Evolutionary conservation across 1,140 invertebrate species (phyloP).

Genomic region (Ctenoplectra terminalis): DNA sequence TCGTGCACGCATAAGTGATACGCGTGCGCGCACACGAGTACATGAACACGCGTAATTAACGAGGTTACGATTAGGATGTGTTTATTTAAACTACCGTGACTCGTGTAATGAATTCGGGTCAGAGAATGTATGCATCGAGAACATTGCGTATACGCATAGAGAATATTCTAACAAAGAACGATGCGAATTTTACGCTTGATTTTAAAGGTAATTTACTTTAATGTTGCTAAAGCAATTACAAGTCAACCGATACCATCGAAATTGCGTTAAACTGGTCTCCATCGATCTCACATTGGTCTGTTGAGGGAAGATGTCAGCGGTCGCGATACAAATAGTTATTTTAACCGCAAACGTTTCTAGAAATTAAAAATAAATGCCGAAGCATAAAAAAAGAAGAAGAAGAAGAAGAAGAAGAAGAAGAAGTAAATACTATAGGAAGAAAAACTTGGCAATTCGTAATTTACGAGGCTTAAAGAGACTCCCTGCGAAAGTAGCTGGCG

Average conservation of each 20-base stretch:
- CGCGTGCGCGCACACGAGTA: not conserved
- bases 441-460: conserved; percentile 68
- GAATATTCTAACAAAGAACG: not conserved
- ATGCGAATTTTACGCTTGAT: too few species aligned
- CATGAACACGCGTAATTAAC: not conserved
- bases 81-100: not conserved
- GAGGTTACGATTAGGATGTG: not conserved
- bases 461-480: conserved; percentile 51
- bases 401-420: not conserved
- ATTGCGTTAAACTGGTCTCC: conserved; percentile 1
- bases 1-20: not conserved
- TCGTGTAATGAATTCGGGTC: not conserved
- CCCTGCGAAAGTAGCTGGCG: conserved; percentile 16
- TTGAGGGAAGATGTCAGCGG: too few species aligned
- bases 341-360: not conserved
- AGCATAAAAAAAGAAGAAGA: not conserved
- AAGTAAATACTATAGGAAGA: not conserved
- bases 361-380: not conserved
- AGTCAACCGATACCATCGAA: not conserved
- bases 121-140: too few species aligned
- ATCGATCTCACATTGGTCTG: too few species aligned
- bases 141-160: not conserved
- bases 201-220: not conserved
- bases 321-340: not conserved
- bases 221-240: not conserved